Percentiles rank a stretch among this genome's conserved stretches.
phyloP scores from a whole-genome alignment of 2,888 invertebrate species.

The Octodonta nipae region DNA sequence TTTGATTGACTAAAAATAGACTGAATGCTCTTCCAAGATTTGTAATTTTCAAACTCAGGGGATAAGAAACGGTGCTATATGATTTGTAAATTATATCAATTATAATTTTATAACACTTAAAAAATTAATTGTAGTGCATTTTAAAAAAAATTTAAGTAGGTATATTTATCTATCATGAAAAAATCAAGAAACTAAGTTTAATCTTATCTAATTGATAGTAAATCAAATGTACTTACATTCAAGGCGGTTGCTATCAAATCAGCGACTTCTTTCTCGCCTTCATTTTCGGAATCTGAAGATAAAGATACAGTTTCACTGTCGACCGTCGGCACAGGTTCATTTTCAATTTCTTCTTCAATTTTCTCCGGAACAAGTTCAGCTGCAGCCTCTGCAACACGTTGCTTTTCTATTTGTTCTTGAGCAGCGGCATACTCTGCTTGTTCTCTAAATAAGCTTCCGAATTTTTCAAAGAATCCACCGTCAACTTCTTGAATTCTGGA shows the following conservation, averaged over 20 bases:
- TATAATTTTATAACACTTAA: too few relatives aligned
- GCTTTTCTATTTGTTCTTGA: slow-evolving; percentile 35
- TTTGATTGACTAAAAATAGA: too few relatives aligned
- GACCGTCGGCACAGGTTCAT: slow-evolving; percentile 11
- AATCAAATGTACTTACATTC: slow-evolving; percentile 69
- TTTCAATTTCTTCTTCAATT: slow-evolving; percentile 15
- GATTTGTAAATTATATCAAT: too few relatives aligned
- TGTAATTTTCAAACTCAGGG: too few relatives aligned
- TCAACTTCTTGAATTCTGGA: slow-evolving; percentile 68
- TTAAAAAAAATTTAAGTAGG: too few relatives aligned
- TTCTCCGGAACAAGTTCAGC: slow-evolving; percentile 21
- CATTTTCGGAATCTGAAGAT: slow-evolving; percentile 48
- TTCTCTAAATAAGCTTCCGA: slow-evolving; percentile 59
- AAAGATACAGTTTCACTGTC: slow-evolving; percentile 30
- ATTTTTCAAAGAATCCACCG: slow-evolving; percentile 73
- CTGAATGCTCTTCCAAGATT: too few relatives aligned
- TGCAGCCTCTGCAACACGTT: slow-evolving; percentile 29
- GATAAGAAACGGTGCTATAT: too few relatives aligned
- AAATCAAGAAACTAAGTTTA: too few relatives aligned
- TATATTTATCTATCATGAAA: too few relatives aligned
- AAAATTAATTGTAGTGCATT: too few relatives aligned
- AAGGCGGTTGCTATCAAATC: slow-evolving; percentile 55
- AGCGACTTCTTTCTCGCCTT: slow-evolving; percentile 46
- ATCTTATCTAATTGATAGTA: too few relatives aligned
- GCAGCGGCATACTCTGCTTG: slow-evolving; percentile 45